These are phyloP conservation scores for Aethes cnicana DNA, from an alignment of 2,888 invertebrate species.

Conservation along the genomic window DNA sequence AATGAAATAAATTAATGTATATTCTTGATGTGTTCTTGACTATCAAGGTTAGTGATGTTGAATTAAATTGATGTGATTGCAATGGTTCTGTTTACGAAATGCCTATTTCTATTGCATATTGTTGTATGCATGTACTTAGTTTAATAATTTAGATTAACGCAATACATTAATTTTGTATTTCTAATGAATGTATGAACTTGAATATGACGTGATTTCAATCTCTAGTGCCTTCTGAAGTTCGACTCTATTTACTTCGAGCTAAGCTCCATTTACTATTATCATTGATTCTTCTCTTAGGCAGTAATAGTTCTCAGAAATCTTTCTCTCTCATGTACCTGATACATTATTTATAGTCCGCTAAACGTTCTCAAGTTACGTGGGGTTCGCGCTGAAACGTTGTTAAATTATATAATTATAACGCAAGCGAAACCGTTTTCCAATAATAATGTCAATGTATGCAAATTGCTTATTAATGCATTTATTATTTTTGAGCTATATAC, in stretches of 20 bases:
- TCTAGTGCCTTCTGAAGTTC: background rate
- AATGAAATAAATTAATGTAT: conserved; percentile 4
- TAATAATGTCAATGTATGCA: conserved; percentile 46
- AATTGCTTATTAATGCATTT: conserved; percentile 75
- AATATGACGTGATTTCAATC: background rate
- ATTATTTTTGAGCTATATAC: conserved; percentile 76
- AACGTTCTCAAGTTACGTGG: conserved; percentile 29
- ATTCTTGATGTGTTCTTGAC: conserved; percentile 1
- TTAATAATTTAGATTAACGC: background rate
- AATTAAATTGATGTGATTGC: conserved; percentile 17
- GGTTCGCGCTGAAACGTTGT: conserved; percentile 14
- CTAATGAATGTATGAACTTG: no score
- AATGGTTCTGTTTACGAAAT: background rate
- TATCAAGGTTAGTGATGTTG: conserved; percentile 22
- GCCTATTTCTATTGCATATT: conserved; percentile 6
- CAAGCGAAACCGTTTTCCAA: conserved; percentile 38
- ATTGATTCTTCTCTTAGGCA: background rate
- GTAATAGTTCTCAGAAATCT: conserved; percentile 2
- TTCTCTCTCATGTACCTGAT: conserved; percentile 27
- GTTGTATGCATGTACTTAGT: conserved; percentile 5
- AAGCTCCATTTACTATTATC: background rate
- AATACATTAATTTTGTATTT: no score
- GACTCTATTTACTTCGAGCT: conserved; percentile 1
- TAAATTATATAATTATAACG: background rate
- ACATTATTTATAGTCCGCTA: conserved; percentile 1